Evolutionary conservation across 2,113 vertebrate genomes (phyloP), one percentile per base, ranked within the genome.

Genomic region (Chamaetylas fuelleborni): DNA sequence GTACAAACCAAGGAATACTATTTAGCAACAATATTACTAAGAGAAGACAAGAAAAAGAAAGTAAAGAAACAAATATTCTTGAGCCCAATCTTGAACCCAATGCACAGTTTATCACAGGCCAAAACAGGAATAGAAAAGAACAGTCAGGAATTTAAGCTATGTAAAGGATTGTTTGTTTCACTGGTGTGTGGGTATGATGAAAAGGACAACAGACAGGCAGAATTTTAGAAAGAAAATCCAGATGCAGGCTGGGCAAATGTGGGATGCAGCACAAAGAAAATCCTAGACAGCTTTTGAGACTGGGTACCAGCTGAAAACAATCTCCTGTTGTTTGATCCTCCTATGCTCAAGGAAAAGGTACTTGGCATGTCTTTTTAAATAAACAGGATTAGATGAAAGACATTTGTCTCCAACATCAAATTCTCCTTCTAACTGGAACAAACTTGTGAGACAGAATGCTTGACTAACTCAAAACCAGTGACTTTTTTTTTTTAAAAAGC

Each of bases 321-420:
- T 96, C 83, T 95, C 83, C 80, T 71, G 80, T n/a, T 66, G 47
- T 91, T 96, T 96, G 94, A 95, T 97, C 86, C 91, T 96, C 94
- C 88, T 62, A 4, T 93, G 92, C 94, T 94, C 47, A 81, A 90
- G 89, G 91, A 83, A 83, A 93, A 96, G 95, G 92, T 93, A 90
- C 73, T 93, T 95, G 88, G 94, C 91, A 86, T 60, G 42, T 91
- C 57, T 78, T 81, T 84, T 86, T 54, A 91, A 95, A 71, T 53
- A 86, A 95, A 95, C 64, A 88, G 48, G 65, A 87, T 93, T 95
- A 91, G 86, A 95, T 24, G 28, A 61, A 84, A 93, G 69, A 61
- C 43, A 23, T 88, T 88, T 78, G 56, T 93, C 77, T 95, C 57
- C 69, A 87, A 8, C 65, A 79, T 23, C 1, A 1, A 92, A 56